Percentiles rank a stretch among this genome's conserved stretches.
These are phyloP conservation scores for Eupithecia subumbrata DNA, from an alignment of 2,888 invertebrate genomes.

Conservation along the genomic window DNA sequence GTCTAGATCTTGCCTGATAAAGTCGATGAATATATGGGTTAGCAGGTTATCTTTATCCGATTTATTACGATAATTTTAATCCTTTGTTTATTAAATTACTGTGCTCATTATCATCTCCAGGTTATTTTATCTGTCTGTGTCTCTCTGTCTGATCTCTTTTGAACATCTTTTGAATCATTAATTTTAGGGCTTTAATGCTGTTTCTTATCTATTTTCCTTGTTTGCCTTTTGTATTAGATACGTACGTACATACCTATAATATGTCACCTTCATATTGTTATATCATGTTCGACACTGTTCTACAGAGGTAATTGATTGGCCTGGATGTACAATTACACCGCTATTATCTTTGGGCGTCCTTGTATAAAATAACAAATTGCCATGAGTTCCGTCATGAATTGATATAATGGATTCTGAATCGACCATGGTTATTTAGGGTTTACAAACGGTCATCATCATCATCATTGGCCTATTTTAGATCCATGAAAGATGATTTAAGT, in stretches of 20 bases:
- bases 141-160: not conserved
- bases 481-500: too few relatives aligned
- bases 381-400: not conserved
- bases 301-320: not conserved
- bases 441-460: not conserved
- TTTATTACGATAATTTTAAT: constrained; percentile 29
- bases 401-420: not conserved
- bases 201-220: not conserved
- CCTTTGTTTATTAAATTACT: constrained; percentile 10
- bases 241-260: not conserved
- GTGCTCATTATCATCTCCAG: not conserved
- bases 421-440: not conserved
- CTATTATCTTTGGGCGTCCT: not conserved
- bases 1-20: constrained; percentile 39
- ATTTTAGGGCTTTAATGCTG: not conserved
- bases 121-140: not conserved
- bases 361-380: not conserved
- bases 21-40: constrained; percentile 37
- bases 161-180: not conserved
- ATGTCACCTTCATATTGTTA: not conserved
- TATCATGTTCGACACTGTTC: not conserved
- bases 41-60: constrained; percentile 41
- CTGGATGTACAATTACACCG: not conserved
- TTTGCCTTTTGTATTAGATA: not conserved
- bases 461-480: too few relatives aligned